Conservation (phyloP, 2,113 vertebrate species). For the Silurus meridionalis region DNA sequence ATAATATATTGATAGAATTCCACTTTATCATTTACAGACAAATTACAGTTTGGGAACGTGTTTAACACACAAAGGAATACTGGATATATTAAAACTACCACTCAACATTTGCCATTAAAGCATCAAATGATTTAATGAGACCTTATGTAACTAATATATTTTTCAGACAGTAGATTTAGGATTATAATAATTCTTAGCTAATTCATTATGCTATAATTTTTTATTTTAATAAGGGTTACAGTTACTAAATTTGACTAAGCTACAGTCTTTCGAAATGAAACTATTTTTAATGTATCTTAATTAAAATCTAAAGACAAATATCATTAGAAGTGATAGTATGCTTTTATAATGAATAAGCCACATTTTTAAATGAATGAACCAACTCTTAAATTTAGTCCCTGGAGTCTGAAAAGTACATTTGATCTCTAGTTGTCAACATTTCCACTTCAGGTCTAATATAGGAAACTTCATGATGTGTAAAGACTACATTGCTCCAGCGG, state of each 20-base stretch:
- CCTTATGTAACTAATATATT: not conserved
- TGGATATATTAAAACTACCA: too few relatives aligned
- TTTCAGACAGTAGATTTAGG: not conserved
- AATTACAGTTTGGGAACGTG: too few relatives aligned
- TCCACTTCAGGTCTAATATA: conserved; percentile 52
- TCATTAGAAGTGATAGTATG: not conserved
- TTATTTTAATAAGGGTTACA: too few relatives aligned
- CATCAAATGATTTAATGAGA: too few relatives aligned
- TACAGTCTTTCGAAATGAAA: not conserved
- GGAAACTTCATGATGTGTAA: conserved; percentile 56
- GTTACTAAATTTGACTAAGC: not conserved
- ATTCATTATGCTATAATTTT: not conserved
- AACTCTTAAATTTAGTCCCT: conserved; percentile 39
- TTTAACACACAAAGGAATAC: too few relatives aligned
- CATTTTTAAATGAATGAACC: conserved; percentile 41
- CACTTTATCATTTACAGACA: too few relatives aligned
- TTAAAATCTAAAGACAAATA: not conserved
- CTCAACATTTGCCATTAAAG: too few relatives aligned
- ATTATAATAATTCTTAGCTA: not conserved
- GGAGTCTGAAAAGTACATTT: conserved; percentile 49
- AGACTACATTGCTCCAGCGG: conserved; percentile 60
- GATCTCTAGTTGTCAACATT: conserved; percentile 38
- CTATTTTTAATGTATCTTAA: not conserved
- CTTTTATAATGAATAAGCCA: not conserved
- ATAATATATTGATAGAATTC: not conserved